phyloP scores from a whole-genome alignment of 2,888 invertebrate species.

The Stenurella melanura region DNA sequence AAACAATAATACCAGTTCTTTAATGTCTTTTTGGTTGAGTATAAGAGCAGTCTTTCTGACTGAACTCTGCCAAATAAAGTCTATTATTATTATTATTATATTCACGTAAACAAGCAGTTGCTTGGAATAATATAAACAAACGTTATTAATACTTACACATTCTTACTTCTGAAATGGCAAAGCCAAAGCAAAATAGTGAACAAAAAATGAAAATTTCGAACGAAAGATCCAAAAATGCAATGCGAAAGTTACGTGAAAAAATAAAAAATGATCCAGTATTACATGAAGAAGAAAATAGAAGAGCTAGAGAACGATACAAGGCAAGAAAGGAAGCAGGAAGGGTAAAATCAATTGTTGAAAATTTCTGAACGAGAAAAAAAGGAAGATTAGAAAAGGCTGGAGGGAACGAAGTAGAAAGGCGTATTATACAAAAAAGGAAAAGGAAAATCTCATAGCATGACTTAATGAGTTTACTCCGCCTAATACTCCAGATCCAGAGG shows the following conservation, averaged over 20 bases:
- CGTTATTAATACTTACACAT: not conserved
- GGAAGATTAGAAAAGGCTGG: slow-evolving; percentile 33
- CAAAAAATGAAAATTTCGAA: too few species aligned
- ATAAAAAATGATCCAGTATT: too few species aligned
- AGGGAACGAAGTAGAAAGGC: slow-evolving; percentile 23
- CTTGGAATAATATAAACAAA: not conserved
- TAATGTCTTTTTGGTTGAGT: not conserved
- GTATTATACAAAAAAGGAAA: slow-evolving; percentile 10
- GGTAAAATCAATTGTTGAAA: slow-evolving; percentile 28
- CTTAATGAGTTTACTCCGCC: slow-evolving; percentile 33
- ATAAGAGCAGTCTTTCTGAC: too few species aligned
- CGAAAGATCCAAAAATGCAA: too few species aligned
- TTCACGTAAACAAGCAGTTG: not conserved
- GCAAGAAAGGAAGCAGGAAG: slow-evolving; percentile 26
- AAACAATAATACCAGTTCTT: not conserved
- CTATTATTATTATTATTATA: too few species aligned
- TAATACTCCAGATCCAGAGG: slow-evolving; percentile 12
- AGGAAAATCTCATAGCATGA: not conserved
- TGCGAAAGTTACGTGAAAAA: too few species aligned
- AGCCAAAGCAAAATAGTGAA: too few species aligned
- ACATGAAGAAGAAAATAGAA: too few species aligned
- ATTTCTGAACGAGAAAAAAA: slow-evolving; percentile 33
- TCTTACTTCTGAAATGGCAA: too few species aligned
- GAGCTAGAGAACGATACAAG: too few species aligned
- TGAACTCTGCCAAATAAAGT: too few species aligned